These are phyloP conservation scores for Oopsacas minuta DNA, from an alignment of 37 sponge, comb jelly and placozoan species.

Conservation along the genomic window DNA sequence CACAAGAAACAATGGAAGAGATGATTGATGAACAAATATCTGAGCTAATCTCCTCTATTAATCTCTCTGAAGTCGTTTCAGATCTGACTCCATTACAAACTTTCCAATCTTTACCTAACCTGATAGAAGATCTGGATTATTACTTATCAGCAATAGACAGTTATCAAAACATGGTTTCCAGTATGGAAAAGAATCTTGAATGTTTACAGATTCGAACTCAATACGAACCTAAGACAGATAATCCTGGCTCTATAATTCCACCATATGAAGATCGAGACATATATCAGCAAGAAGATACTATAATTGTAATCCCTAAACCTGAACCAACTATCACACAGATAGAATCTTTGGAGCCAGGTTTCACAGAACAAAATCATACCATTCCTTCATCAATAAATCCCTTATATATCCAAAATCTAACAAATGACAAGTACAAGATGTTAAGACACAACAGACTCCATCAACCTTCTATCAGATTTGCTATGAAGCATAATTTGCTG, in stretches of 20 bases:
- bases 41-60: slow-evolving; percentile 29
- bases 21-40: slow-evolving; percentile 77
- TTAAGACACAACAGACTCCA: neutral
- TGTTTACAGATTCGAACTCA: neutral
- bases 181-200: neutral
- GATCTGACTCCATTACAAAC: neutral
- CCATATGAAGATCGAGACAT: neutral
- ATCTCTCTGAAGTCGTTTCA: neutral
- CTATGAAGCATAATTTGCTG: neutral
- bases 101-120: neutral
- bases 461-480: neutral
- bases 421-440: slow-evolving; percentile 2
- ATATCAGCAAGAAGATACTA: neutral
- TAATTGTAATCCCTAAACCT: neutral
- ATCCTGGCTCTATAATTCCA: neutral
- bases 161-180: neutral
- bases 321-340: neutral
- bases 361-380: neutral
- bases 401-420: neutral
- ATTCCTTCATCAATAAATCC: neutral
- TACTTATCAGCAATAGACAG: neutral
- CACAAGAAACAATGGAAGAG: slow-evolving; percentile 75
- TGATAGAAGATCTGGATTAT: slow-evolving; percentile 2
- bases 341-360: neutral
- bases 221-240: neutral